Percentiles rank a stretch among this genome's conserved stretches.
These are phyloP conservation scores for Coracias cyanogaster DNA, from an alignment of 2,797 vertebrate species.

Conservation along the genomic window DNA sequence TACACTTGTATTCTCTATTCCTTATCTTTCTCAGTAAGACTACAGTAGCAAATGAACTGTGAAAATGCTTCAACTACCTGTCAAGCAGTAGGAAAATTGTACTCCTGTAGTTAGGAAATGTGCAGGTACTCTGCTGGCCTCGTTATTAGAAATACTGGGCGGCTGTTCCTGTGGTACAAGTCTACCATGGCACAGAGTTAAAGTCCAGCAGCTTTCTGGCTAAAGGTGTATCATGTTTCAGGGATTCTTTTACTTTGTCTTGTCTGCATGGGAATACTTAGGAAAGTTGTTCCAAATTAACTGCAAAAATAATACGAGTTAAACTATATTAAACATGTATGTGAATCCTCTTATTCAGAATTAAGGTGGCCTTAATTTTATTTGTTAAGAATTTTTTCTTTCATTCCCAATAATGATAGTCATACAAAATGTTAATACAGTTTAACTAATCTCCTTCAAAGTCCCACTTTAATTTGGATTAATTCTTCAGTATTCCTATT, in stretches of 20 bases:
- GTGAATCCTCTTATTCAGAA: background rate
- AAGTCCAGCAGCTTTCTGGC: background rate
- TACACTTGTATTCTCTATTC: slow-evolving; percentile 80
- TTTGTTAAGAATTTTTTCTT: slow-evolving; percentile 22
- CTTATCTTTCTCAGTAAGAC: slow-evolving; percentile 54
- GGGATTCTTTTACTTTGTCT: background rate
- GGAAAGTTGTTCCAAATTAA: background rate
- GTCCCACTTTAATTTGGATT: background rate
- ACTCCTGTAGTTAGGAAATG: background rate
- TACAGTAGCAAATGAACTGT: slow-evolving; percentile 57
- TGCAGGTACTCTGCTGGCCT: background rate
- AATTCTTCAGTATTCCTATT: background rate
- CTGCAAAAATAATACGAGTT: background rate
- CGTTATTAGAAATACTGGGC: background rate
- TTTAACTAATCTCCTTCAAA: slow-evolving; percentile 26
- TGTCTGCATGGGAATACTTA: background rate
- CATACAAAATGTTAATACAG: background rate
- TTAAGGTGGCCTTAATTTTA: background rate
- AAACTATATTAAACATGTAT: background rate
- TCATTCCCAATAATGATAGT: background rate
- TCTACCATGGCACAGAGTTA: background rate
- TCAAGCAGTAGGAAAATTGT: slow-evolving; percentile 35
- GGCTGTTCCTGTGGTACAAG: background rate
- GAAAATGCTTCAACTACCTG: slow-evolving; percentile 44
- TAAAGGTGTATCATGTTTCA: background rate